Conservation (phyloP, 2,113 vertebrate genomes). For the Piaya cayana region DNA sequence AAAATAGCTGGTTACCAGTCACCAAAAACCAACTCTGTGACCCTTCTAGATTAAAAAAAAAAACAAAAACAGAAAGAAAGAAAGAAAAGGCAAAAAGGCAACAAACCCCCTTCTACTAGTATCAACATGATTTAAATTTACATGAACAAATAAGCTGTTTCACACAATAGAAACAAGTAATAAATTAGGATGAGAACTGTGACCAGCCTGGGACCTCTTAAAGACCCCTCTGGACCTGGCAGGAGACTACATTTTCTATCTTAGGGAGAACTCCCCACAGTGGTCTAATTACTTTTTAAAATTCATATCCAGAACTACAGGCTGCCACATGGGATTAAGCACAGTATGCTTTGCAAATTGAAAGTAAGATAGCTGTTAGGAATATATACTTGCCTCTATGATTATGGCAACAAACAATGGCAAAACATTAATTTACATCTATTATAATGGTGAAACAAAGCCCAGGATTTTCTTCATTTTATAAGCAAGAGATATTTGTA, state of each 20-base stretch:
- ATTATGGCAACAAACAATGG: conserved; percentile 80
- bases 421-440: conserved; percentile 85
- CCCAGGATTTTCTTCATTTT: conserved; percentile 29
- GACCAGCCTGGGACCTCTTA: conserved; percentile 68
- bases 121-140: conserved; percentile 80
- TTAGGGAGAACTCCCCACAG: conserved; percentile 63
- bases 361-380: conserved; percentile 88
- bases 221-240: conserved; percentile 78
- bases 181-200: conserved; percentile 51
- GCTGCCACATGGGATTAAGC: conserved; percentile 83
- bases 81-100: not conserved
- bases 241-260: conserved; percentile 64
- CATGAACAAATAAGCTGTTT: conserved; percentile 79
- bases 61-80: not conserved
- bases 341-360: conserved; percentile 87
- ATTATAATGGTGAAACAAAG: conserved; percentile 73
- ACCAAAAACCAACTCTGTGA: not conserved
- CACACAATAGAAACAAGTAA: conserved; percentile 64
- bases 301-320: conserved; percentile 83
- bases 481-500: conserved; percentile 47
- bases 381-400: conserved; percentile 78
- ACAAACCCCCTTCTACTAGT: conserved; percentile 37
- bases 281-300: conserved; percentile 88
- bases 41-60: conserved; percentile 16
- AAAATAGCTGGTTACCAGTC: not conserved